These are phyloP conservation scores for Tringa solitaria DNA, from an alignment of 2,113 vertebrate genomes.

Conservation along the genomic window DNA sequence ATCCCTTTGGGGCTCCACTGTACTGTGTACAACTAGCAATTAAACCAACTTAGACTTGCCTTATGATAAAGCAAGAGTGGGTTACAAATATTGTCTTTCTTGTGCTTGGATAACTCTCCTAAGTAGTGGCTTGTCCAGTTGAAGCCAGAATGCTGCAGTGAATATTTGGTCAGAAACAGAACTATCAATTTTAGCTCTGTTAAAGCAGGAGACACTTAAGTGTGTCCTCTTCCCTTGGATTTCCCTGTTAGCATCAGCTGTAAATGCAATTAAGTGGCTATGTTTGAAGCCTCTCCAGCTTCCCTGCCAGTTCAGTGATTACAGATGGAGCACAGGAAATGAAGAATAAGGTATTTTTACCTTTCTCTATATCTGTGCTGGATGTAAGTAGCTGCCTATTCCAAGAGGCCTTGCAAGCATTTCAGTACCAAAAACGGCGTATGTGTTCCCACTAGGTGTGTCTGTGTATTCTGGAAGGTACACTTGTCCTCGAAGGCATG, in stretches of 20 bases:
- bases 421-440: not conserved
- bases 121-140: not conserved
- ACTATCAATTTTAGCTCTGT: not conserved
- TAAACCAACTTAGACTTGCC: not conserved
- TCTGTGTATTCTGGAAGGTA: not conserved
- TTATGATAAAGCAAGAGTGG: not conserved
- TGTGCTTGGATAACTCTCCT: not conserved
- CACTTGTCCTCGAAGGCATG: accelerated
- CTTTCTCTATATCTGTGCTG: not conserved
- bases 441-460: not conserved
- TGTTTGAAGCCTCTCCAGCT: not conserved
- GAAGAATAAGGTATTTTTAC: not conserved
- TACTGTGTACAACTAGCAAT: not conserved
- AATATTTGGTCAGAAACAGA: not conserved
- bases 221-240: not conserved
- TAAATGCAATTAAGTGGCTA: not conserved
- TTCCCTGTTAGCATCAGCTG: not conserved
- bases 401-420: not conserved
- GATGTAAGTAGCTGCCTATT: not conserved
- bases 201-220: not conserved
- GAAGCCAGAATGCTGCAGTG: not conserved
- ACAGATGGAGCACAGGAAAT: not conserved
- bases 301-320: not conserved
- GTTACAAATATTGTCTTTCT: not conserved
- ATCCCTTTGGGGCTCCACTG: not conserved